A percentile compares a stretch with the other conserved stretches of the same genome.
phyloP scores from a whole-genome alignment of 2,888 invertebrate species.

The Acrobasis consociella region DNA sequence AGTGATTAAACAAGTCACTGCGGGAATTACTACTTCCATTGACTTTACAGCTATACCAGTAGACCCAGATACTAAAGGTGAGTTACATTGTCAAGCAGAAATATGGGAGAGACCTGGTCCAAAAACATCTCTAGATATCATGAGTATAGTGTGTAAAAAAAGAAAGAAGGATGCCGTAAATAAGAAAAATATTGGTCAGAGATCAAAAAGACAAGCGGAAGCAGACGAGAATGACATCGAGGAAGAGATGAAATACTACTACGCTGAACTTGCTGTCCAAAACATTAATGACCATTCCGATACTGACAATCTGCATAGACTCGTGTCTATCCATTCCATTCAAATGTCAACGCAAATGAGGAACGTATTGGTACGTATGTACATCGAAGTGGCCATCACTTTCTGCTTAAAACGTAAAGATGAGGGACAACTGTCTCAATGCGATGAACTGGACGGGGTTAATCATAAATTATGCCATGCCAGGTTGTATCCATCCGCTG shows the following conservation, averaged over 20 bases:
- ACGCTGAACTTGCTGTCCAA: constrained; percentile 57
- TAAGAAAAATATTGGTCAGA: constrained; percentile 30
- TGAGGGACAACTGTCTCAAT: constrained; percentile 44
- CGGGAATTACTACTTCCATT: constrained; percentile 71
- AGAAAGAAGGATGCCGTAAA: constrained; percentile 13
- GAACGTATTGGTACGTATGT: constrained; percentile 56
- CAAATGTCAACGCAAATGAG: constrained; percentile 54
- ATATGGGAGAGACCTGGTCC: constrained; percentile 35
- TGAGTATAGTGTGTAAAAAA: constrained; percentile 34
- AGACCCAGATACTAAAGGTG: constrained; percentile 35
- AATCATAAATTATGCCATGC: constrained; percentile 58
- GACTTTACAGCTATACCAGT: constrained; percentile 43
- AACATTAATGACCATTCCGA: constrained; percentile 48
- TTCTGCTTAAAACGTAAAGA: constrained; percentile 54
- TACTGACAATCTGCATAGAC: constrained; percentile 60
- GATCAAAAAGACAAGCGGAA: constrained; percentile 44
- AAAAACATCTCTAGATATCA: constrained; percentile 33
- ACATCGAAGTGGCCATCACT: constrained; percentile 62
- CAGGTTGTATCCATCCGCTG: constrained; percentile 61
- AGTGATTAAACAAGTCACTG: constrained; percentile 74
- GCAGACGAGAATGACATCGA: constrained; percentile 56
- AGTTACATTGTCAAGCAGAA: constrained; percentile 40
- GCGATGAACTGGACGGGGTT: constrained; percentile 62
- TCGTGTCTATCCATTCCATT: constrained; percentile 56
- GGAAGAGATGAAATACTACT: constrained; percentile 59